phyloP scores from a whole-genome alignment of 2,113 vertebrate genomes.

The Craseonycteris thonglongyai region DNA sequence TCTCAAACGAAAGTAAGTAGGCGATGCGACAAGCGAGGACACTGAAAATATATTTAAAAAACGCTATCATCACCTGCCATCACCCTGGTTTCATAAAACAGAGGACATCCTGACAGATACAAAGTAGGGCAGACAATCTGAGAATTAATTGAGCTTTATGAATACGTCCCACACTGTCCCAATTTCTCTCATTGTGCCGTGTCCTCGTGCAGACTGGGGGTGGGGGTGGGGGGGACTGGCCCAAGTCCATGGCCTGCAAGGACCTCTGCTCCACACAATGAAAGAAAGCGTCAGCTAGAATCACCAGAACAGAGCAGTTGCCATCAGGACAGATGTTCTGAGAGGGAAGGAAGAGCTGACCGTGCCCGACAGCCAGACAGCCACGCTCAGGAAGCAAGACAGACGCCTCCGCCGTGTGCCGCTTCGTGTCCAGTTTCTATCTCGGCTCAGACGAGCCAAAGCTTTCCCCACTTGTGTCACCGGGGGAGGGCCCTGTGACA shows the following conservation, averaged over 20 bases:
- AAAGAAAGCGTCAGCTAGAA: neutral
- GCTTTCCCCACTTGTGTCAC: neutral
- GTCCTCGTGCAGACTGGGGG: neutral
- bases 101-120: slow-evolving; percentile 50
- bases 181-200: neutral
- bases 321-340: neutral
- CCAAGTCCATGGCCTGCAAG: neutral
- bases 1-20: slow-evolving; percentile 46
- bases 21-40: slow-evolving; percentile 27
- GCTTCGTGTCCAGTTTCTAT: neutral
- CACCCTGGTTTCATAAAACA: slow-evolving; percentile 53
- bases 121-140: slow-evolving; percentile 49
- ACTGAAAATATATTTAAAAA: neutral
- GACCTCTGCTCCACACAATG: neutral
- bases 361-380: neutral
- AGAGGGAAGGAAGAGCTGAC: slow-evolving; percentile 35
- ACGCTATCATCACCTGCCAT: neutral
- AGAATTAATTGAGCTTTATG: slow-evolving; percentile 40
- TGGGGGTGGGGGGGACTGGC: neutral
- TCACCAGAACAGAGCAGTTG: neutral
- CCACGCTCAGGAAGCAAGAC: neutral
- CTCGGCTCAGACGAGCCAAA: neutral
- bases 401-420: neutral
- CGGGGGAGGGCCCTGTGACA: neutral
- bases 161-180: neutral